Evolutionary conservation across 2,888 invertebrate genomes (phyloP).

Genomic region (Leptinotarsa haldemani): DNA sequence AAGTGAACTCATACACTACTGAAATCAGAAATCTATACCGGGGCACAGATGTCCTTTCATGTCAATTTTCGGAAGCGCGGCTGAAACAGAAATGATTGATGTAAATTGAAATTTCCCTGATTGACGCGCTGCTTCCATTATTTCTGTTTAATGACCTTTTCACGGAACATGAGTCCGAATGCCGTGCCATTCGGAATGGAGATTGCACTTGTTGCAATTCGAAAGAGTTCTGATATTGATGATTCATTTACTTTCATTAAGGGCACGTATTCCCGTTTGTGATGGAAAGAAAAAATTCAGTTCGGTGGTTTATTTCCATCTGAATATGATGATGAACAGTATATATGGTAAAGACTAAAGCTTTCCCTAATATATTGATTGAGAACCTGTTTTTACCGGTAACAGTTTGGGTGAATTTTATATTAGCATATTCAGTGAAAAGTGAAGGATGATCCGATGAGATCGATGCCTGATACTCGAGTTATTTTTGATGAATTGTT

Average conservation of each 20-base stretch:
- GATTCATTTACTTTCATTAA: neutral
- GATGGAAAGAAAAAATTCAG: too few species aligned
- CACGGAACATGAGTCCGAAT: conserved; percentile 12
- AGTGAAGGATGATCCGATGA: too few species aligned
- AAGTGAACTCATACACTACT: too few species aligned
- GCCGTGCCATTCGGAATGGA: neutral
- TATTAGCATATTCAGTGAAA: too few species aligned
- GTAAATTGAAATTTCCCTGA: conserved; percentile 16
- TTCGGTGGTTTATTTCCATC: too few species aligned
- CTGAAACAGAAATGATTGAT: conserved; percentile 18
- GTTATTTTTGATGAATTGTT: too few species aligned
- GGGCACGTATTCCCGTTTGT: neutral
- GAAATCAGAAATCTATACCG: neutral
- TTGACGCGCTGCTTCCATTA: conserved; percentile 8
- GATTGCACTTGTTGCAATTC: conserved; percentile 10
- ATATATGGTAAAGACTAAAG: too few species aligned
- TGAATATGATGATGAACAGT: too few species aligned
- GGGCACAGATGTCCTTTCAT: conserved; percentile 11
- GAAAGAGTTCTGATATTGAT: neutral
- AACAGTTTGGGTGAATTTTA: too few species aligned
- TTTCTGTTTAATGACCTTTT: conserved; percentile 15
- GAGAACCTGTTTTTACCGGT: too few species aligned
- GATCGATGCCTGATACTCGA: too few species aligned
- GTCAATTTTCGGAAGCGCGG: conserved; percentile 5
- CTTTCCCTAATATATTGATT: too few species aligned